Evolutionary conservation across 2,888 invertebrate species (phyloP).

Genomic region (Xanthia togata): DNA sequence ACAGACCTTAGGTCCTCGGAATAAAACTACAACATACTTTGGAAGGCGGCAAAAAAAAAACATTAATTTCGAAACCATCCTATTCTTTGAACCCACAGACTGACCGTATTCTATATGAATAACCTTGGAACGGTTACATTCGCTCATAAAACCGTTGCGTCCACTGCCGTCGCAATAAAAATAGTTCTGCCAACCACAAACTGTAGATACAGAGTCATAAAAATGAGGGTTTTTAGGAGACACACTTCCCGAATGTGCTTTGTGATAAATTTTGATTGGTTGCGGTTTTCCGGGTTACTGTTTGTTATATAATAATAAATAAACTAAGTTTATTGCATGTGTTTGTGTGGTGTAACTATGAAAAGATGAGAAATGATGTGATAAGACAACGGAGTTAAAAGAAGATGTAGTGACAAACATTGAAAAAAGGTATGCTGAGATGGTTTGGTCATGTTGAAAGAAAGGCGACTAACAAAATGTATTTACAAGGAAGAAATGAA

Average conservation of each 20-base stretch:
- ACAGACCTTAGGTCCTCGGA: background rate
- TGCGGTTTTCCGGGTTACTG: background rate
- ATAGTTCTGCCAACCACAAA: conserved; percentile 31
- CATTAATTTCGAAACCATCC: background rate
- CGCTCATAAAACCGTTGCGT: conserved; percentile 38
- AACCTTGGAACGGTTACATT: conserved; percentile 5
- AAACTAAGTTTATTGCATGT: too few species aligned
- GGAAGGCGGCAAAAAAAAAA: background rate
- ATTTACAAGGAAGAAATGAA: too few species aligned
- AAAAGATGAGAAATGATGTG: too few species aligned
- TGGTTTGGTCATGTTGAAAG: too few species aligned
- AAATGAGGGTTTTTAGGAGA: conserved; percentile 30
- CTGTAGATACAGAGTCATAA: conserved; percentile 32
- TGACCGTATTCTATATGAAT: conserved; percentile 23
- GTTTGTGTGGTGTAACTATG: too few species aligned
- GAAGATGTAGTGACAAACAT: too few species aligned
- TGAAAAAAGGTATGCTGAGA: too few species aligned
- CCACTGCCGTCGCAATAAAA: conserved; percentile 44
- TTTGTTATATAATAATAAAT: background rate
- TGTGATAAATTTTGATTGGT: conserved; percentile 5
- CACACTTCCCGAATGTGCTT: conserved; percentile 23
- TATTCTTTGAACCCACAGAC: background rate
- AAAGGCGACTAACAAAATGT: too few species aligned
- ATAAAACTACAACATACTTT: background rate
- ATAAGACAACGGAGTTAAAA: too few species aligned